Conservation (phyloP, 2,888 invertebrate species). For the Rhingia rostrata region DNA sequence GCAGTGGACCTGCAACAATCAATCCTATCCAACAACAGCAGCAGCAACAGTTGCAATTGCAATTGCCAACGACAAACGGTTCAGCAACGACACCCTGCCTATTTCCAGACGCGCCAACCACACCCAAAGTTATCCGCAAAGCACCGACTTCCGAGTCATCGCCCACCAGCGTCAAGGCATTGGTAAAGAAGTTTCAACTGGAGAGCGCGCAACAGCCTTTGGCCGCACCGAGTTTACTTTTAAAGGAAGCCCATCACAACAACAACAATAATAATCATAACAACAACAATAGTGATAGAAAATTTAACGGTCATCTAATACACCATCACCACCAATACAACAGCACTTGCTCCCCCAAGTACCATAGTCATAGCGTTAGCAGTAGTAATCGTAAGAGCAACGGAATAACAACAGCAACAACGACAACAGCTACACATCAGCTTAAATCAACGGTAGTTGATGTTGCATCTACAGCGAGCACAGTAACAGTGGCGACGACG, state of each 20-base stretch:
- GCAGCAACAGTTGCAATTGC: slow-evolving; percentile 67
- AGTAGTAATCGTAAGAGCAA: slow-evolving; percentile 72
- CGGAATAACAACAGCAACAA: slow-evolving; percentile 54
- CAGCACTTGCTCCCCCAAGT: slow-evolving; percentile 66
- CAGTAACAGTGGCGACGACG: slow-evolving; percentile 47
- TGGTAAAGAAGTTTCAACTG: slow-evolving; percentile 83
- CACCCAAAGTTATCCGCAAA: slow-evolving; percentile 87
- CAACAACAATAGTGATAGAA: slow-evolving; percentile 68
- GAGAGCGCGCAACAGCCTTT: slow-evolving; percentile 76
- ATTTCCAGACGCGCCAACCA: slow-evolving; percentile 87
- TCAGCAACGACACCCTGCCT: slow-evolving; percentile 80
- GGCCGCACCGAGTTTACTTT: slow-evolving; percentile 52
- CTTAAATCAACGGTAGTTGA: slow-evolving; percentile 71
- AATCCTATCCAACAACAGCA: slow-evolving; percentile 76
- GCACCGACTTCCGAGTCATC: slow-evolving; percentile 85
- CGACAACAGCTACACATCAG: slow-evolving; percentile 38
- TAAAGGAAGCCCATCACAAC: slow-evolving; percentile 72
- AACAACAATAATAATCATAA: slow-evolving; percentile 66
- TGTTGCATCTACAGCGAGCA: slow-evolving; percentile 58
- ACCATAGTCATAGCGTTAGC: slow-evolving; percentile 67
- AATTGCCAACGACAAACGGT: slow-evolving; percentile 74
- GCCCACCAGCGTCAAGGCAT: slow-evolving; percentile 82
- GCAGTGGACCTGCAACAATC: slow-evolving; percentile 55
- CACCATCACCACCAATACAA: slow-evolving; percentile 65
- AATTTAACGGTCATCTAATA: slow-evolving; percentile 62